phyloP scores from a whole-genome alignment of 2,797 vertebrate genomes.

The Peromyscus attwateri region DNA sequence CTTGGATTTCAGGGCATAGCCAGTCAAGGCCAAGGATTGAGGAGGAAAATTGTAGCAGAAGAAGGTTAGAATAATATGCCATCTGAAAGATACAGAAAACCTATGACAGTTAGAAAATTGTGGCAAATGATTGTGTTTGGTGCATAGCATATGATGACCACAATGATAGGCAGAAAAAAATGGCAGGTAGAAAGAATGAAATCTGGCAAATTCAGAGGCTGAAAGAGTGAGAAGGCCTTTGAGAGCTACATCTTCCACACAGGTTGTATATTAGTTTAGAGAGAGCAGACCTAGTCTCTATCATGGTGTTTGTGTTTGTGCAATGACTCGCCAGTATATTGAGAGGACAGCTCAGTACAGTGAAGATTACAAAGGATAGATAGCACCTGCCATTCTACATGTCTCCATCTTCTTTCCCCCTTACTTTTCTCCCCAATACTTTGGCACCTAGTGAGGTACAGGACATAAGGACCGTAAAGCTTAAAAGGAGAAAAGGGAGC shows the following conservation, averaged over 20 bases:
- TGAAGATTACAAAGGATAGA: background rate
- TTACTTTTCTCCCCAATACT: background rate
- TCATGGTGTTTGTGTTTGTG: background rate
- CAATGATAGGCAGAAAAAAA: background rate
- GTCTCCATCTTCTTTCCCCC: background rate
- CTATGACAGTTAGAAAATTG: background rate
- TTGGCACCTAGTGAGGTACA: background rate
- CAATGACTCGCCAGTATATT: background rate
- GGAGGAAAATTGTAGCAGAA: background rate
- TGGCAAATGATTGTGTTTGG: background rate
- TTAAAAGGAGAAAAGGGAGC: background rate
- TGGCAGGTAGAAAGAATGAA: background rate
- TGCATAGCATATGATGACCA: fast-evolving
- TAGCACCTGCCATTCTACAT: background rate
- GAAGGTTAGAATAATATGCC: background rate
- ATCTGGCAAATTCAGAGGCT: background rate
- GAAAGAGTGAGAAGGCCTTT: background rate
- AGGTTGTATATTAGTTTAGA: background rate
- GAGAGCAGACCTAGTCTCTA: background rate
- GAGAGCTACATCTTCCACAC: background rate
- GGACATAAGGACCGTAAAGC: background rate
- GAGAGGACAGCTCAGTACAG: background rate
- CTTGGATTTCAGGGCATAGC: background rate
- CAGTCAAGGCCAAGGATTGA: background rate
- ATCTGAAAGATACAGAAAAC: background rate